These are phyloP conservation scores for Ichneumoninae sp. DNA, from an alignment of 2,888 invertebrate species.

Conservation along the genomic window DNA sequence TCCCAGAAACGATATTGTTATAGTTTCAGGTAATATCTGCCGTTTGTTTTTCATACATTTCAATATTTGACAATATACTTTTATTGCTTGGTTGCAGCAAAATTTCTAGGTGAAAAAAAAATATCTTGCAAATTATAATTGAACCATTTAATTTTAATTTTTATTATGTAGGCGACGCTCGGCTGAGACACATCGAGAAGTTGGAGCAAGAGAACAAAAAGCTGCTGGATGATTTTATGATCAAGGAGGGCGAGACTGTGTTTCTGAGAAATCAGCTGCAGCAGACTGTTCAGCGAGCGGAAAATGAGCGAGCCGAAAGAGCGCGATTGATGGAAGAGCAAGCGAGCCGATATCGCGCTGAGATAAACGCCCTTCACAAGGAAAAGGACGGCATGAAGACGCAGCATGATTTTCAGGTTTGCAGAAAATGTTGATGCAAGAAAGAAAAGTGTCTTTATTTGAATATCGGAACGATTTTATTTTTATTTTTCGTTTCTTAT, in stretches of 20 bases:
- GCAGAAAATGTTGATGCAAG: neutral
- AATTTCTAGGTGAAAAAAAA: neutral
- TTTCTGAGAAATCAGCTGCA: conserved; percentile 78
- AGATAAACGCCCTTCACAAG: conserved; percentile 75
- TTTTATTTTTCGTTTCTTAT: neutral
- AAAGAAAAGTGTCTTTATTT: neutral
- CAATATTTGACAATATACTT: neutral
- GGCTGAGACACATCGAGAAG: conserved; percentile 72
- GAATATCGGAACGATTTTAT: neutral
- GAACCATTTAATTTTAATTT: neutral
- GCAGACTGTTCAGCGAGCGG: conserved; percentile 74
- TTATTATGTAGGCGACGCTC: conserved; percentile 60
- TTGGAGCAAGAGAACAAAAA: conserved; percentile 77
- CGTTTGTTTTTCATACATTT: too few species aligned
- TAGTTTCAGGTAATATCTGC: conserved; percentile 67
- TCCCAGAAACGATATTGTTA: conserved; percentile 63
- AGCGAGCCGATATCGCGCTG: conserved; percentile 72
- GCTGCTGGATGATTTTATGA: conserved; percentile 76
- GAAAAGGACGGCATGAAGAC: conserved; percentile 79
- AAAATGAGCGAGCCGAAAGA: conserved; percentile 76
- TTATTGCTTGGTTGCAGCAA: too few species aligned
- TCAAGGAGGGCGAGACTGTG: conserved; percentile 79
- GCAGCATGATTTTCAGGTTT: conserved; percentile 78
- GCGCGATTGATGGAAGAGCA: conserved; percentile 77
- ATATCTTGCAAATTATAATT: neutral